A percentile compares a stretch with the other conserved stretches of the same genome.
phyloP scores from a whole-genome alignment of 2,888 invertebrate genomes.

The Drosophila tanythrix region DNA sequence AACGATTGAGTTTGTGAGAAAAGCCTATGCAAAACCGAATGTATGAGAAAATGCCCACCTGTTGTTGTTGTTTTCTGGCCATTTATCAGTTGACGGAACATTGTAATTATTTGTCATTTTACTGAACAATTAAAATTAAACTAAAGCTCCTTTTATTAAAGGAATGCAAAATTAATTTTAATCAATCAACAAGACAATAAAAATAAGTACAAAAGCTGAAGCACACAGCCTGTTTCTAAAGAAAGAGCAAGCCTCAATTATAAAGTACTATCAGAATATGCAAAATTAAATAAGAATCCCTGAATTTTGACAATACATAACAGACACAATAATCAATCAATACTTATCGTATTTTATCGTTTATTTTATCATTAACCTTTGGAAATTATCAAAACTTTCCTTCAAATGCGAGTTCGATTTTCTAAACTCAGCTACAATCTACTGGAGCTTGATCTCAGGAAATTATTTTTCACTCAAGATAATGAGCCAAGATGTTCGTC shows the following conservation, averaged over 20 bases:
- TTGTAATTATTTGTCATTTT: neutral
- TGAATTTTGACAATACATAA: neutral
- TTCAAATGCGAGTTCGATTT: too few species aligned
- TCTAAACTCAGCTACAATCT: too few species aligned
- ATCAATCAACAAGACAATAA: neutral
- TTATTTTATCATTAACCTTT: neutral
- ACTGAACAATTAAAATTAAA: neutral
- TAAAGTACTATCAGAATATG: neutral
- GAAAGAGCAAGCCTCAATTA: neutral
- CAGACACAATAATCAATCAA: neutral
- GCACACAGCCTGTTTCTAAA: neutral
- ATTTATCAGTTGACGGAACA: slow-evolving; percentile 31
- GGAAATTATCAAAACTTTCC: neutral
- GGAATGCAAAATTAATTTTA: neutral
- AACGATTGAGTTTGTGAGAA: slow-evolving; percentile 3
- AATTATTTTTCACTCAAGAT: too few species aligned
- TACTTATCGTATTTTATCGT: neutral
- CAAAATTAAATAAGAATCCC: neutral
- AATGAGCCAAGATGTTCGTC: neutral
- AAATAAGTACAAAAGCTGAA: neutral
- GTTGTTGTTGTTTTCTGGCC: slow-evolving; percentile 53
- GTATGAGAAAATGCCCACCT: slow-evolving; percentile 42
- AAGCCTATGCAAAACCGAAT: neutral
- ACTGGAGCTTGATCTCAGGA: too few species aligned
- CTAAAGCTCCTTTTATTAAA: neutral